phyloP scores from a whole-genome alignment of 1,140 invertebrate genomes.

The Latrodectus geometricus region DNA sequence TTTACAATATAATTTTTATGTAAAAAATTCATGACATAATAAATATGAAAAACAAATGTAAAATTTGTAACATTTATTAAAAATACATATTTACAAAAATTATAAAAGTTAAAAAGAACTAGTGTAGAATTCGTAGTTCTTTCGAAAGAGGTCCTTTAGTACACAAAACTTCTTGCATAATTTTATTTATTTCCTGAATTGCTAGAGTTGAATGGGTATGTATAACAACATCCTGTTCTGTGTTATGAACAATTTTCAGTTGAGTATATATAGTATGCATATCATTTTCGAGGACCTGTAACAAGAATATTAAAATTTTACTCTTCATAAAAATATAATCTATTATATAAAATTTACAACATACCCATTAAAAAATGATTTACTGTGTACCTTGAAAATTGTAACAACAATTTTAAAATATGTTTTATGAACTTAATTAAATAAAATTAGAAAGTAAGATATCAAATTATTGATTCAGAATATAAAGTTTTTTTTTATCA shows the following conservation, averaged over 20 bases:
- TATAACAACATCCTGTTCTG: conserved; percentile 78
- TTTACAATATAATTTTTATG: too few relatives aligned
- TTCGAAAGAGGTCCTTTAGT: conserved; percentile 74
- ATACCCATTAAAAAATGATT: background rate
- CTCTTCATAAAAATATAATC: conserved; percentile 3
- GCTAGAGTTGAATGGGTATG: conserved; percentile 80
- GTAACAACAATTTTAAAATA: background rate
- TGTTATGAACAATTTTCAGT: conserved; percentile 76
- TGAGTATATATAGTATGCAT: conserved; percentile 78
- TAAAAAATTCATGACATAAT: background rate
- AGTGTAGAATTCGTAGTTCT: conserved; percentile 70
- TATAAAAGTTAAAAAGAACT: conserved; percentile 4
- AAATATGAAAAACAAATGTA: background rate
- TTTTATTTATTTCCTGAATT: conserved; percentile 80
- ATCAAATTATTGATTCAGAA: background rate
- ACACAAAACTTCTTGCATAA: conserved; percentile 76
- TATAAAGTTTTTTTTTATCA: too few relatives aligned
- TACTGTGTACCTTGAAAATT: background rate
- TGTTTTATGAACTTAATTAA: background rate
- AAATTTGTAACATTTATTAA: background rate
- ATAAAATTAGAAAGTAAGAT: background rate
- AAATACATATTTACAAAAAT: conserved; percentile 16
- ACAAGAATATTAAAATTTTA: background rate
- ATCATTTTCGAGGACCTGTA: conserved; percentile 75
- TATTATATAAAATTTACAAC: background rate